Conservation (phyloP, 1,140 invertebrate species). For the Olivierus martensii region DNA sequence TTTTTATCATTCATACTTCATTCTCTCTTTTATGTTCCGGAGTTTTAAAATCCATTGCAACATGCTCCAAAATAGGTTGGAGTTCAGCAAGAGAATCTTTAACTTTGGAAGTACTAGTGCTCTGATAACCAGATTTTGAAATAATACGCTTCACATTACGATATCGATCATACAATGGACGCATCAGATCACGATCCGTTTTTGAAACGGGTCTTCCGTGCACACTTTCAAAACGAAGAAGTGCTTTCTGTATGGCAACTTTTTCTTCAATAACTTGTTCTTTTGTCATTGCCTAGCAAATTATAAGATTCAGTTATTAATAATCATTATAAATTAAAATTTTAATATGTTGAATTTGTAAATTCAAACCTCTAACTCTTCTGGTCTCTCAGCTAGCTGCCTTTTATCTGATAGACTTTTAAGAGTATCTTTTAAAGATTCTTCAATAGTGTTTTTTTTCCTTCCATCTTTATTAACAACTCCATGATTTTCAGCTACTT, state of each 20-base stretch:
- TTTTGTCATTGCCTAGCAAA: constrained; percentile 40
- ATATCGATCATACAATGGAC: constrained; percentile 80
- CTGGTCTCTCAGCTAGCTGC: constrained; percentile 44
- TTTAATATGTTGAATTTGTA: too few relatives aligned
- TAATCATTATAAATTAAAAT: too few relatives aligned
- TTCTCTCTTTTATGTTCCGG: constrained; percentile 27
- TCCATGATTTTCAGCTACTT: too few relatives aligned
- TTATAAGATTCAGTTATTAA: too few relatives aligned
- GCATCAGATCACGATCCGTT: constrained; percentile 68
- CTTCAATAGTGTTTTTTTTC: constrained; percentile 2
- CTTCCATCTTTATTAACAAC: too few relatives aligned
- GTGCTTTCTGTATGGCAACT: constrained; percentile 71
- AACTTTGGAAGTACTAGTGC: constrained; percentile 36
- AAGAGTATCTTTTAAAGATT: constrained; percentile 28
- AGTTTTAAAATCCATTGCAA: constrained; percentile 69
- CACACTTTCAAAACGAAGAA: constrained; percentile 72
- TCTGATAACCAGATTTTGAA: constrained; percentile 32
- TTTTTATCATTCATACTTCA: constrained; percentile 5
- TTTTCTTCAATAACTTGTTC: constrained; percentile 82
- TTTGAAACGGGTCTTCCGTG: constrained; percentile 69
- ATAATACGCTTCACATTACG: constrained; percentile 66
- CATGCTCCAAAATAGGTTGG: constrained; percentile 84
- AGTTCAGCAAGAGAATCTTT: constrained; percentile 53
- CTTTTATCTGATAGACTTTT: constrained; percentile 48
- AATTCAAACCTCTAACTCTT: constrained; percentile 32